phyloP scores from a whole-genome alignment of 2,888 invertebrate genomes.

The Drosophila austrosaltans region DNA sequence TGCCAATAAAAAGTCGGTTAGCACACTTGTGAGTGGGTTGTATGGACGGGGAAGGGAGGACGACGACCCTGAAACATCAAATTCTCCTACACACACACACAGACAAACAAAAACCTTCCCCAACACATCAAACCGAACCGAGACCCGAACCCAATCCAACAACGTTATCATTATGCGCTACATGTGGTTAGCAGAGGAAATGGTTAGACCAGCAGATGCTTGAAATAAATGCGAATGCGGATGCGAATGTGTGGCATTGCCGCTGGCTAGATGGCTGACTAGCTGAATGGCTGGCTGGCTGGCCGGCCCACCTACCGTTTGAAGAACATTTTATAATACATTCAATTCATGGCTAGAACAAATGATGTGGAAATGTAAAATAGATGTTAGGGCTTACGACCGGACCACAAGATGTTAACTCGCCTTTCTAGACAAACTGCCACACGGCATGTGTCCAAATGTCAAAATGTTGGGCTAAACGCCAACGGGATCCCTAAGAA shows the following conservation, averaged over 20 bases:
- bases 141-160: conserved; percentile 1
- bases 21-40: conserved; percentile 54
- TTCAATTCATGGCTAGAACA: conserved; percentile 80
- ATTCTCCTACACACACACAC: neutral
- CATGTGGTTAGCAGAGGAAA: conserved; percentile 56
- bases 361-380: conserved; percentile 82
- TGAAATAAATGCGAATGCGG: conserved; percentile 11
- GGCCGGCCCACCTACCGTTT: conserved; percentile 32
- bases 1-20: conserved; percentile 77
- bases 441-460: conserved; percentile 35
- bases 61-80: conserved; percentile 15
- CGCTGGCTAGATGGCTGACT: conserved; percentile 31
- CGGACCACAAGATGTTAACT: conserved; percentile 38
- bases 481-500: neutral
- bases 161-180: conserved; percentile 77
- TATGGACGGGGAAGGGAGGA: conserved; percentile 1
- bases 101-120: conserved; percentile 20
- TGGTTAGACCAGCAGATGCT: conserved; percentile 45
- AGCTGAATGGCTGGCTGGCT: too few relatives aligned
- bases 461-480: neutral
- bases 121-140: conserved; percentile 16
- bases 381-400: conserved; percentile 72
- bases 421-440: conserved; percentile 29
- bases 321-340: conserved; percentile 69
- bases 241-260: conserved; percentile 14